These are phyloP conservation scores for Aplodontia rufa DNA, from an alignment of 2,113 vertebrate genomes.

Conservation along the genomic window DNA sequence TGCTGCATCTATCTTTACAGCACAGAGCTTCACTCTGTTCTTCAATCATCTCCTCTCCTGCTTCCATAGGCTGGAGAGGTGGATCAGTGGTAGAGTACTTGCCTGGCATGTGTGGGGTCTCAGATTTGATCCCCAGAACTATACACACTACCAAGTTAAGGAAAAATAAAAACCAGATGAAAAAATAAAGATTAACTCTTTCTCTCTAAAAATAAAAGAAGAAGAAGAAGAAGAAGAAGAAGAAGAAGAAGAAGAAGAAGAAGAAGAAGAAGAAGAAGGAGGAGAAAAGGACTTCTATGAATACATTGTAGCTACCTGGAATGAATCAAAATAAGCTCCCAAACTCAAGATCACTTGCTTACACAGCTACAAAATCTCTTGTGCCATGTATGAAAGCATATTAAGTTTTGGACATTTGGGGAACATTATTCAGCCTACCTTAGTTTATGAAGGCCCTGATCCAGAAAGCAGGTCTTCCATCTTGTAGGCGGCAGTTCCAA, in stretches of 20 bases:
- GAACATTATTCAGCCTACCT: background rate
- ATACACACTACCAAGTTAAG: too few relatives aligned
- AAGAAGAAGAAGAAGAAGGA: too few relatives aligned
- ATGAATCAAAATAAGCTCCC: background rate
- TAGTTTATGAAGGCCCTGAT: background rate
- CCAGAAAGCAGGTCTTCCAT: background rate
- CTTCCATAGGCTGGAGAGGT: too few relatives aligned
- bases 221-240: too few relatives aligned
- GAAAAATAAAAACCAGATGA: too few relatives aligned
- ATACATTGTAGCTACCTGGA: background rate
- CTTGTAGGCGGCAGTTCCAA: background rate
- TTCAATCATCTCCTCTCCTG: too few relatives aligned
- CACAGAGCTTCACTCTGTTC: background rate
- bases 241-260: too few relatives aligned
- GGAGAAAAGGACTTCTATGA: background rate
- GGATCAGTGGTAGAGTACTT: too few relatives aligned
- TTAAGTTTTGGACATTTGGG: background rate
- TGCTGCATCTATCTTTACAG: background rate
- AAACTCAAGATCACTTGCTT: background rate
- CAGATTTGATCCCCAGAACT: too few relatives aligned
- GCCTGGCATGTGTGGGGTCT: too few relatives aligned
- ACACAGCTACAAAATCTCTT: background rate
- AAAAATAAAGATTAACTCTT: too few relatives aligned
- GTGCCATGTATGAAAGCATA: background rate
- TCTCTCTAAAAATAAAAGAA: too few relatives aligned